phyloP scores from a whole-genome alignment of 2,113 vertebrate genomes.

The Urocynchramus pylzowi region DNA sequence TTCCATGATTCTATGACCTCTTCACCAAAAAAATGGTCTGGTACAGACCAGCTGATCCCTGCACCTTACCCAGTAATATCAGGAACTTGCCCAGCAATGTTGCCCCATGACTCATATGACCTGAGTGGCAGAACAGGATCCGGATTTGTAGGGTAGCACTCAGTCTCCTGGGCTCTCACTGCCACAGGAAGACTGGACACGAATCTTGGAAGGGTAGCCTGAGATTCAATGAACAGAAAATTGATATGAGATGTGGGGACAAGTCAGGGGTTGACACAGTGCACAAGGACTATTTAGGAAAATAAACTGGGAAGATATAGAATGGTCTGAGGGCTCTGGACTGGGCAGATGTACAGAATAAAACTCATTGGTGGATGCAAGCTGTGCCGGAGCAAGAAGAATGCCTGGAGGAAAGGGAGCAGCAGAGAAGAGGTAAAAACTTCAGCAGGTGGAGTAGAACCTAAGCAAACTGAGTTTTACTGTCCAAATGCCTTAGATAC shows the following conservation, averaged over 20 bases:
- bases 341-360: neutral
- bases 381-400: neutral
- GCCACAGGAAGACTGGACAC: neutral
- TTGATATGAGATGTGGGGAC: rapidly evolving
- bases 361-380: neutral
- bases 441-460: neutral
- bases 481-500: neutral
- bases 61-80: neutral
- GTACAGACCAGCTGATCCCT: neutral
- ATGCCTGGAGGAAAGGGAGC: neutral
- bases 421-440: neutral
- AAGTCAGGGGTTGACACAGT: neutral
- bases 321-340: neutral
- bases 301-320: neutral
- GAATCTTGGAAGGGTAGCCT: neutral
- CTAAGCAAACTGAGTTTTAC: neutral
- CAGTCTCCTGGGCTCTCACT: neutral
- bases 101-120: neutral
- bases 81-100: neutral
- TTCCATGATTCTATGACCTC: neutral
- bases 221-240: neutral
- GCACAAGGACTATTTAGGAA: neutral
- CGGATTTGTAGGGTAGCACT: neutral
- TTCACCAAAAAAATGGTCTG: neutral
- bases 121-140: neutral